Conservation (phyloP, 2,797 vertebrate species). For the Lagocephalus sceleratus region DNA sequence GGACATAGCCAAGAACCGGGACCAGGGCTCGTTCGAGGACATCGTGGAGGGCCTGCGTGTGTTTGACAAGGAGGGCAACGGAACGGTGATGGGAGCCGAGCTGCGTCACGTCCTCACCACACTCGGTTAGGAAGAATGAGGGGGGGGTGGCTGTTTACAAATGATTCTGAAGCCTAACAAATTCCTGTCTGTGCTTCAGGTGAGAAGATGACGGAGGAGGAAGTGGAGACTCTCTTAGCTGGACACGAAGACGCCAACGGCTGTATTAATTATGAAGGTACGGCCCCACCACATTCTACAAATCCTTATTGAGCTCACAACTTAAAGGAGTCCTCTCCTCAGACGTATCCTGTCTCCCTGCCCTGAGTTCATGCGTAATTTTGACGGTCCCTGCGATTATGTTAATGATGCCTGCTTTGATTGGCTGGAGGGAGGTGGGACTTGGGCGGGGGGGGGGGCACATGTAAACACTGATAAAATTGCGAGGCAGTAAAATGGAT, state of each 20-base stretch:
- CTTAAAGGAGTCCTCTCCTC: too few species aligned
- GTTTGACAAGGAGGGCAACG: conserved; percentile 94
- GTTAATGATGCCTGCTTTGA: too few species aligned
- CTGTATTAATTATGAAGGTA: conserved; percentile 93
- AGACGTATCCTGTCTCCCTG: too few species aligned
- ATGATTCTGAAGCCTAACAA: background rate
- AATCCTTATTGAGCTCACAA: too few species aligned
- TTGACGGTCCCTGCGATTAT: too few species aligned
- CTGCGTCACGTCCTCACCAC: conserved; percentile 92
- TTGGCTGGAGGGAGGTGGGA: too few species aligned
- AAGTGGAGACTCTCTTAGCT: conserved; percentile 86
- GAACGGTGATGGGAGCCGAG: conserved; percentile 92
- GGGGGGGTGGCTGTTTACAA: background rate
- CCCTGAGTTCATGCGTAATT: too few species aligned
- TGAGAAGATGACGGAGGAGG: conserved; percentile 91
- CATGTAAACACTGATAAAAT: too few species aligned
- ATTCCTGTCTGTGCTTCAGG: conserved; percentile 57
- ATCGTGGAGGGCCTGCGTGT: conserved; percentile 89
- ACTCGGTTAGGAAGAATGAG: conserved; percentile 73
- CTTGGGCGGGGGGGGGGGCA: too few species aligned
- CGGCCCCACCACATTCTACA: too few species aligned
- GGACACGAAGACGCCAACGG: conserved; percentile 90
- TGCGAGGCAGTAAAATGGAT: too few species aligned
- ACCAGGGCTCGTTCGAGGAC: conserved; percentile 90
- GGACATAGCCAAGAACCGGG: conserved; percentile 91